These are phyloP conservation scores for Dinothrombium tinctorium DNA, from an alignment of 1,140 invertebrate species.

Conservation along the genomic window DNA sequence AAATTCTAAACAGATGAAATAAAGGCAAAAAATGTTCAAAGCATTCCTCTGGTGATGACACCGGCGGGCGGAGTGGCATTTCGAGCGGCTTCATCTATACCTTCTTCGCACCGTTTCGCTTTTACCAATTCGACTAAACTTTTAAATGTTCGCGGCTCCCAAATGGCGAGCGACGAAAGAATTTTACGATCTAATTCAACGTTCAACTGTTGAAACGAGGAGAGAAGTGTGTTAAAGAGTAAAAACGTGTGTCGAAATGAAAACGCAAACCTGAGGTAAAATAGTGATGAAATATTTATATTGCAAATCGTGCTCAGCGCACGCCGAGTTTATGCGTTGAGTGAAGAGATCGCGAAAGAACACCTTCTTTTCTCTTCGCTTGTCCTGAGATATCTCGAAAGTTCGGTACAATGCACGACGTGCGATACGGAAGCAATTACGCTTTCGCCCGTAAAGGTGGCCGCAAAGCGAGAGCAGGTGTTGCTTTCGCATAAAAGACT, in stretches of 20 bases:
- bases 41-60: conserved; percentile 12
- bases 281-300: neutral
- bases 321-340: neutral
- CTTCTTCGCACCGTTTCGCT: conserved; percentile 6
- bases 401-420: neutral
- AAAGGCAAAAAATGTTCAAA: too few species aligned
- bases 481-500: neutral
- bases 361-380: neutral
- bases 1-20: too few species aligned
- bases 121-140: conserved; percentile 14
- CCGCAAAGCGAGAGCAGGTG: conserved; percentile 2
- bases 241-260: neutral
- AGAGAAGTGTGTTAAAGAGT: neutral
- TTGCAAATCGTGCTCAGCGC: conserved; percentile 3
- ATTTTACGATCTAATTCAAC: conserved; percentile 44
- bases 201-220: conserved; percentile 19
- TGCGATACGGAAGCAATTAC: conserved; percentile 3
- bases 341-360: neutral
- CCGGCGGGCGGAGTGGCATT: conserved; percentile 6
- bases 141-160: conserved; percentile 70
- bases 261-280: neutral
- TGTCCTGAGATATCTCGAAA: neutral
- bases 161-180: conserved; percentile 53
- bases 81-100: neutral
- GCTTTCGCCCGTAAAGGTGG: neutral